Evolutionary conservation across 2,797 vertebrate species (phyloP).

Genomic region (Helicolenus hilgendorfi): DNA sequence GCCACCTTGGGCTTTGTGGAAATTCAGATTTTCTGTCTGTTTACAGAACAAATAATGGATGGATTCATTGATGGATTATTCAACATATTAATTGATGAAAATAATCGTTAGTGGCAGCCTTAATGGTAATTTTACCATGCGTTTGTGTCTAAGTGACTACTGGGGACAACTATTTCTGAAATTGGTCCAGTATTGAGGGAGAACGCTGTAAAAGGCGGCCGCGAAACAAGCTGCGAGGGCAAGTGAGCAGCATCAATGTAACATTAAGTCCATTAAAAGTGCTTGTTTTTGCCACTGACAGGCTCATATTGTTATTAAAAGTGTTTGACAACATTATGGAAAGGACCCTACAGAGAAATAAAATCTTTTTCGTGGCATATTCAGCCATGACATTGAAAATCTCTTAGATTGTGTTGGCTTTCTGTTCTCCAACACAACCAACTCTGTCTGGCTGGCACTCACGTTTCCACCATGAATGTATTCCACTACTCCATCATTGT

Average conservation of each 20-base stretch:
- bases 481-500: background rate
- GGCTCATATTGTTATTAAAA: no score
- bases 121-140: background rate
- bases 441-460: no score
- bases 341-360: no score
- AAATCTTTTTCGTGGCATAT: background rate
- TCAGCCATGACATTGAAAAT: background rate
- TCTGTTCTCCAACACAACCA: background rate
- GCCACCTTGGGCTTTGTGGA: background rate
- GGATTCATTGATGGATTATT: background rate
- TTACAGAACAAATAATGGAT: background rate
- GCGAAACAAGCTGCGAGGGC: accelerated
- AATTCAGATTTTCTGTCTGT: background rate
- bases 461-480: no score
- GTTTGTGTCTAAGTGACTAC: background rate
- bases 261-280: background rate
- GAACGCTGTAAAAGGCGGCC: no score
- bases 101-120: accelerated
- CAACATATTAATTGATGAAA: background rate
- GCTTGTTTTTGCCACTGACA: no score
- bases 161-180: background rate
- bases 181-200: background rate
- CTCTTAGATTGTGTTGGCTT: no score
- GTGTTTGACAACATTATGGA: no score
- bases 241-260: background rate